Conservation (phyloP, 1,140 invertebrate genomes). For the Zaprionus capensis region DNA sequence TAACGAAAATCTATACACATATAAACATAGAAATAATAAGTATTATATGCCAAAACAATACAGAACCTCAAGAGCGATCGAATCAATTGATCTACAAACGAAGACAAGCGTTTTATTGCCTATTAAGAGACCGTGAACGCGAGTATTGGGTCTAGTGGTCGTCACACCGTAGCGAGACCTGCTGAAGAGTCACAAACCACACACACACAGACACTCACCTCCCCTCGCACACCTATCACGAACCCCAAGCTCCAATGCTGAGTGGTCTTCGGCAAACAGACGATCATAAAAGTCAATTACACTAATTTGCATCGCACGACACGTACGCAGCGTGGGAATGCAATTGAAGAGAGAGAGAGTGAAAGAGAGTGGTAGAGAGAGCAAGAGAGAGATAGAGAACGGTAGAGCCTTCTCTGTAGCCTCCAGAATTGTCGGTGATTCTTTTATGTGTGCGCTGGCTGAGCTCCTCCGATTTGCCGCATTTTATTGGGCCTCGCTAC, state of each 20-base stretch:
- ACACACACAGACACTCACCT: background rate
- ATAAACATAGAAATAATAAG: background rate
- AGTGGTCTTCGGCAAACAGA: conserved; percentile 31
- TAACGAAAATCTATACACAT: background rate
- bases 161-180: background rate
- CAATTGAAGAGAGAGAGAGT: conserved; percentile 39
- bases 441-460: conserved; percentile 46
- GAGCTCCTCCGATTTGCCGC: conserved; percentile 4
- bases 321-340: conserved; percentile 60
- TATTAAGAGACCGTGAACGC: background rate
- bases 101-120: background rate
- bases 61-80: background rate
- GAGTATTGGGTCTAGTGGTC: background rate
- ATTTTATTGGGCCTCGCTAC: conserved; percentile 8
- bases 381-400: conserved; percentile 1
- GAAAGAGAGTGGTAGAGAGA: background rate
- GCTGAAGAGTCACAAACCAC: background rate
- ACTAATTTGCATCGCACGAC: conserved; percentile 62
- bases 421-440: conserved; percentile 15
- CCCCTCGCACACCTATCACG: background rate
- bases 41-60: background rate
- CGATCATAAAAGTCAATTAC: conserved; percentile 67
- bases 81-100: conserved; percentile 4
- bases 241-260: background rate
- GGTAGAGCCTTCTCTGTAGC: conserved; percentile 2